These are phyloP conservation scores for Notarius quadriscutis DNA, from an alignment of 2,113 vertebrate species.

Conservation along the genomic window DNA sequence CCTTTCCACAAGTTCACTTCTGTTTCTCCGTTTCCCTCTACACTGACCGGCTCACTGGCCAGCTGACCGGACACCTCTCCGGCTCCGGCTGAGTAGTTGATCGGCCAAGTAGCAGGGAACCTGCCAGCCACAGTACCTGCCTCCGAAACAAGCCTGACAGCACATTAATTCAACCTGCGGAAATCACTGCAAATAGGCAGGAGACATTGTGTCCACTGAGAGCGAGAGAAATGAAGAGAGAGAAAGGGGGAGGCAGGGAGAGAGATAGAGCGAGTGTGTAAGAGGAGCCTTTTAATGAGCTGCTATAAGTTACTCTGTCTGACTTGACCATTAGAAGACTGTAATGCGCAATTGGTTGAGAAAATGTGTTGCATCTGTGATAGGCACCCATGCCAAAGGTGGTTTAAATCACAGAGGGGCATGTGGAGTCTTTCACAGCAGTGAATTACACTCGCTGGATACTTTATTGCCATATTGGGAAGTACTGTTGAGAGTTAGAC, in stretches of 20 bases:
- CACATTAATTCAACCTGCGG: constrained; percentile 76
- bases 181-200: constrained; percentile 67
- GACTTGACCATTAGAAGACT: constrained; percentile 57
- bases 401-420: constrained; percentile 57
- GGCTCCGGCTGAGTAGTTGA: constrained; percentile 50
- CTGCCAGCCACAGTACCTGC: constrained; percentile 49
- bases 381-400: constrained; percentile 51
- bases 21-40: constrained; percentile 52
- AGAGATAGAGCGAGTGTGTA: constrained; percentile 46
- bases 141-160: constrained; percentile 73
- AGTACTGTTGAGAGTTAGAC: constrained; percentile 50
- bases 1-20: constrained; percentile 6
- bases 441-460: constrained; percentile 49
- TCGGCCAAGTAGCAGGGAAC: constrained; percentile 52
- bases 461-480: constrained; percentile 54
- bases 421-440: constrained; percentile 49
- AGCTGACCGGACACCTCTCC: constrained; percentile 63
- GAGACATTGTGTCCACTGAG: constrained; percentile 61
- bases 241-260: constrained; percentile 44
- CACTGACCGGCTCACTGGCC: constrained; percentile 52
- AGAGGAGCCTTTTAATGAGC: constrained; percentile 60
- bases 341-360: constrained; percentile 60
- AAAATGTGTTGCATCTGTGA: constrained; percentile 61
- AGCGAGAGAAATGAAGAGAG: constrained; percentile 51
- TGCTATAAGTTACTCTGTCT: constrained; percentile 57